Evolutionary conservation across 2,888 invertebrate genomes (phyloP), one percentile per base, ranked within the genome.

Genomic region (Melanophora roralis): DNA sequence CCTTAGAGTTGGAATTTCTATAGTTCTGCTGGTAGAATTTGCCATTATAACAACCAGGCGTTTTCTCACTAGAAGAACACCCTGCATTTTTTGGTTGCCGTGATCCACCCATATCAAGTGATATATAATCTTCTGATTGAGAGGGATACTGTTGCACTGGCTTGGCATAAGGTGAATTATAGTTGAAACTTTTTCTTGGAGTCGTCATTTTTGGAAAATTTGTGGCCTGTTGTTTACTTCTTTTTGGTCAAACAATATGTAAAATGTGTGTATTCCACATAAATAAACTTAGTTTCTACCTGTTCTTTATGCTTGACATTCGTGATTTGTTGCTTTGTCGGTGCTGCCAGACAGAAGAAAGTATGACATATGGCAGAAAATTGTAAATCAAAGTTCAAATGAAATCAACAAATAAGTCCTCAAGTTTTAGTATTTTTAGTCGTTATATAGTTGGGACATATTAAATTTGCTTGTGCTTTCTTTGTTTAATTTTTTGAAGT

Each of bases 141-240:
- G 89, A 89, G 0, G 89, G 89, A 82, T 89, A 89, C 43, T 85
- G 84, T 51, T 85, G 84, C 19, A 83, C 27, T 19, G 83, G 82
- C 23, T 84, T 83, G 5, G 84, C 81, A 38, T 87, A 88, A 0
- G 88, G 87, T 1, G 88, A 84, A 19, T 79, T 82, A 21, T 84
- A 85, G 19, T 55, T 82, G 3, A 68, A 80, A 21, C 82, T 84
- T 64, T 84, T 85, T 2, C 83, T 83, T 0, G 88, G 87, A 0
- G 86, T 85, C 5, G 83, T 80, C 88, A 88, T 88, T 62, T n/a
- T 65, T 11, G 11, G 36, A 2, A 36, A 36, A 45, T 23, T 68
- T 45, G 9, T 9, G 0, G n/a, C n/a, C n/a, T 21, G 38, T 67
- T 53, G 60, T 76, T 75, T 62, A 60, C 53, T 14, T 38, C 6